phyloP scores from a whole-genome alignment of 2,888 invertebrate species.

The Apoderus coryli region DNA sequence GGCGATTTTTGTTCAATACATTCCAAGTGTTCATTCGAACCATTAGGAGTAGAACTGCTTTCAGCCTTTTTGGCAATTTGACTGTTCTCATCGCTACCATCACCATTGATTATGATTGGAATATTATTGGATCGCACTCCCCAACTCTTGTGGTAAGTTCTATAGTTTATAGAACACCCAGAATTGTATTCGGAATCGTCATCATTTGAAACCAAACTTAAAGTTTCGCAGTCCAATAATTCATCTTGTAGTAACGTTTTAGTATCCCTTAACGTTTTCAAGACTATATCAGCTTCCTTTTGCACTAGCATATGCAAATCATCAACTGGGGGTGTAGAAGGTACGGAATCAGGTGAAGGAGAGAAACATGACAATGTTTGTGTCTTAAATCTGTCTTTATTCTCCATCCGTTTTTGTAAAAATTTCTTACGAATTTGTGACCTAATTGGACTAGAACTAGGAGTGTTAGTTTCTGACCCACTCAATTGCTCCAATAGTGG shows the following conservation, averaged over 20 bases:
- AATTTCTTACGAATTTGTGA: conserved; percentile 27
- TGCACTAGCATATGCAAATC: conserved; percentile 36
- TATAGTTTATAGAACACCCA: conserved; percentile 41
- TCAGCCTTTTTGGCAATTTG: not conserved
- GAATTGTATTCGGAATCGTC: conserved; percentile 53
- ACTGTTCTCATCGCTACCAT: conserved; percentile 6
- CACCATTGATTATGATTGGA: conserved; percentile 24
- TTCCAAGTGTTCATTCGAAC: conserved; percentile 7
- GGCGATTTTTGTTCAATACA: conserved; percentile 30
- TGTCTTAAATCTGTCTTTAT: conserved; percentile 60
- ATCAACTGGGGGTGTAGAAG: conserved; percentile 16
- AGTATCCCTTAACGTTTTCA: conserved; percentile 38
- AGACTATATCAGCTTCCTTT: conserved; percentile 41
- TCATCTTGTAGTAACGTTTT: conserved; percentile 34
- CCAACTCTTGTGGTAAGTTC: conserved; percentile 41
- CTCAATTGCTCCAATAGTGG: too few relatives aligned
- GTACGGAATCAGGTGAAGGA: conserved; percentile 28
- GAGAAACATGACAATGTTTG: conserved; percentile 44
- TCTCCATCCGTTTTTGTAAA: conserved; percentile 44
- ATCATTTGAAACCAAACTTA: conserved; percentile 58
- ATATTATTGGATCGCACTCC: conserved; percentile 38
- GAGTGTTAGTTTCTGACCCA: conserved; percentile 13
- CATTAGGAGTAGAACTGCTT: too few relatives aligned
- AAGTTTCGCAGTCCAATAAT: conserved; percentile 42
- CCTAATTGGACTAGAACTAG: conserved; percentile 20